Conservation (phyloP, 2,113 vertebrate genomes). For the Tilapia sparmanii region DNA sequence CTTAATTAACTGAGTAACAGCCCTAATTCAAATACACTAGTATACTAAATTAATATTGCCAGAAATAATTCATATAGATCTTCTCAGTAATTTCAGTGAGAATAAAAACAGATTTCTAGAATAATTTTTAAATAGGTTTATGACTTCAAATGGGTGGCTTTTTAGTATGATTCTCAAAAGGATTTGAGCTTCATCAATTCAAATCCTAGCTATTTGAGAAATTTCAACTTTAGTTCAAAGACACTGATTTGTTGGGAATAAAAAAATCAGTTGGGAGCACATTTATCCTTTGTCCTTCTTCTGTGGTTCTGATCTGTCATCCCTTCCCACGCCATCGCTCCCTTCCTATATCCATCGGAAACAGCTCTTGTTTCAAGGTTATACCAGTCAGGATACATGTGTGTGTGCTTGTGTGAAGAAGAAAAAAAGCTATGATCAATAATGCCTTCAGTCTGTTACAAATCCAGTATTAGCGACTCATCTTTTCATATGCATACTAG, state of each 20-base stretch:
- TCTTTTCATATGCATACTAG: not conserved
- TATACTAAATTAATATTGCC: not conserved
- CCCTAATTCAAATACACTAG: not conserved
- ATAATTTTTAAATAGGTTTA: not conserved
- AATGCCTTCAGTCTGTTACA: not conserved
- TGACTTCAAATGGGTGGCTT: not conserved
- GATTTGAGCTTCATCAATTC: not conserved
- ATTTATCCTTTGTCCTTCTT: not conserved
- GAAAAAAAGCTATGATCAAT: slow-evolving; percentile 3
- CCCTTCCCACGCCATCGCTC: not conserved
- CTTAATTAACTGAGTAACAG: not conserved
- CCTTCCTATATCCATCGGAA: slow-evolving; percentile 42
- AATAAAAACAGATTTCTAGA: not conserved
- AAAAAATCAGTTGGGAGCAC: not conserved
- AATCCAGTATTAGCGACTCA: not conserved
- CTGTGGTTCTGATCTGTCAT: slow-evolving; percentile 3
- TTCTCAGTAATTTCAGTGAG: not conserved
- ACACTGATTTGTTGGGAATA: not conserved
- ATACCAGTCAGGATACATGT: not conserved
- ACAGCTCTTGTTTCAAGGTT: slow-evolving; percentile 64
- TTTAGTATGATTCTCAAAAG: not conserved
- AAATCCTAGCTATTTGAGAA: not conserved
- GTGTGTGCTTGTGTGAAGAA: not conserved
- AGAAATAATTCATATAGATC: not conserved
- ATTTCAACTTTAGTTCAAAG: not conserved